A percentile compares a stretch with the other conserved stretches of the same genome.
Conservation (phyloP, 2,797 vertebrate genomes). For the Eidolon dupreanum region DNA sequence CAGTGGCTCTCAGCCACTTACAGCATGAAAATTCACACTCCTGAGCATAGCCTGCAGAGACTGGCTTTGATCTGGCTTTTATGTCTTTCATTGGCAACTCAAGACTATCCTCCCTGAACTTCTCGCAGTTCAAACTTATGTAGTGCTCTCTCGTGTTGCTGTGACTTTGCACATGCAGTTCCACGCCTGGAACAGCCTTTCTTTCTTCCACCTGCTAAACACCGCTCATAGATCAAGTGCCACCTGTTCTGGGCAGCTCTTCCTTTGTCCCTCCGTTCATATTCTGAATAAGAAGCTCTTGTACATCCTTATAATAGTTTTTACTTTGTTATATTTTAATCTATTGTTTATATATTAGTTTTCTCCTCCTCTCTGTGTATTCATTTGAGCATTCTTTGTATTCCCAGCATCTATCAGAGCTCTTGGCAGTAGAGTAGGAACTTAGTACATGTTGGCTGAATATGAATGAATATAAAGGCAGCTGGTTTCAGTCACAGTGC, state of each 20-base stretch:
- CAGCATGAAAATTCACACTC: conserved; percentile 59
- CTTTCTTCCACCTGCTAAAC: background rate
- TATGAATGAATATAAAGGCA: conserved; percentile 70
- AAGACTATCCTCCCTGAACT: background rate
- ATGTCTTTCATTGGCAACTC: background rate
- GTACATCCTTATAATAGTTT: background rate
- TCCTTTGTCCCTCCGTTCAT: background rate
- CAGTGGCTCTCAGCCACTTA: conserved; percentile 58
- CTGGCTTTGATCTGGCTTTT: conserved; percentile 31
- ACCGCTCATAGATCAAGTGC: background rate
- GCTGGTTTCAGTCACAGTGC: conserved; percentile 42
- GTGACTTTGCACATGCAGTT: background rate
- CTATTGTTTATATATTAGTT: conserved; percentile 21
- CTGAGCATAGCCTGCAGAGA: background rate
- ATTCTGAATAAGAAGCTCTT: background rate
- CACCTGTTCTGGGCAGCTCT: background rate
- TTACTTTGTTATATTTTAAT: conserved; percentile 51
- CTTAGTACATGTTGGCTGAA: conserved; percentile 71
- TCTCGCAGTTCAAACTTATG: background rate
- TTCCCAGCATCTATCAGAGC: conserved; percentile 48
- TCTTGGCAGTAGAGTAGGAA: conserved; percentile 59
- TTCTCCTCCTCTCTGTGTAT: conserved; percentile 51
- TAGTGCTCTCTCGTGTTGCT: background rate
- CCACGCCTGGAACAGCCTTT: background rate
- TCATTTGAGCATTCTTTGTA: conserved; percentile 61